Base-by-base conservation (phyloP, 2,113 vertebrate species). In the Chelonoidis abingdonii region DNA sequence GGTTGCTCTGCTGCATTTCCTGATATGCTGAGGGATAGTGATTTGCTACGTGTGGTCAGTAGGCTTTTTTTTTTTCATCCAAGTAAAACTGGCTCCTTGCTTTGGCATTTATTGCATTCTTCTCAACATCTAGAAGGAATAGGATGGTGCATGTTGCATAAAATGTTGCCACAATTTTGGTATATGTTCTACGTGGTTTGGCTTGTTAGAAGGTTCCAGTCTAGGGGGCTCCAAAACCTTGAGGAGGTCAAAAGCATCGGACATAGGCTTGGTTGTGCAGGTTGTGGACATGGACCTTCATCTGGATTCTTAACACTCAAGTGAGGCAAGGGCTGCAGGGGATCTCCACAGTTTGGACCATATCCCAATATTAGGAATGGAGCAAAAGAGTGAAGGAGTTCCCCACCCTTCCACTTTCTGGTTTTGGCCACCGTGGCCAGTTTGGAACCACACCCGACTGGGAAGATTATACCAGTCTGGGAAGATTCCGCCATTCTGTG, bases 221-320 rank as follows among this genome's bases (percentile, higher is more conserved):
- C 38, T 72, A n/a, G 9, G n/a, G n/a, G 19, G 19, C 57, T n/a
- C 47, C 52, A 22, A 14, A 35, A 1, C 19, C 86, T 2, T 0
- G 5, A 5, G 50, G 17, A 38, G n/a, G n/a, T n/a, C 16, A 72
- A 72, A 72, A 19, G 8, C 17, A 44, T 31, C n/a, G 17, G 10
- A 44, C 84, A 25, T 27, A 54, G 12, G 21, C 54, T 79, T 5
- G 21, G 4, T 10, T 19, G 22, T 10, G 16, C 3, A 0, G 53
- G 41, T 62, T 62, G 49, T 25, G 62, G 62, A 38, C 16, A 8
- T 10, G 54, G 31, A 53, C 47, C 22, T 24, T 31, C 17, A 12
- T 1, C 0, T 2, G 29, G 29, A 31, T 78, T 6, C 0, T 3
- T n/a, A 44, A n/a, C 69, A 47, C 16, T 80, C 87, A 21, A 1